These are phyloP conservation scores for Onychomys arenicola DNA, from an alignment of 2,797 vertebrate species.

Conservation along the genomic window DNA sequence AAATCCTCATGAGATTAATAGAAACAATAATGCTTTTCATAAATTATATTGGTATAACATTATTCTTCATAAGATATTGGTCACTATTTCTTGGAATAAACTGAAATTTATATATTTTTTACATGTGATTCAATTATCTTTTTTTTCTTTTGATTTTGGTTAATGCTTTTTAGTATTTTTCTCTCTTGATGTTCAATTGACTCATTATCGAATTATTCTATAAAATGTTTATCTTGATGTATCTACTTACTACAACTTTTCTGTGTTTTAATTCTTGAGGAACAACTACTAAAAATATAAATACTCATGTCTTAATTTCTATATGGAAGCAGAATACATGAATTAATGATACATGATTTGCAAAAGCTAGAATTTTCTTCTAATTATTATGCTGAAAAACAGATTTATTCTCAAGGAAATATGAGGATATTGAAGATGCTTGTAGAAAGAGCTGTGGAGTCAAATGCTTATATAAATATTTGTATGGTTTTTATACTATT, in stretches of 20 bases:
- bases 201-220: neutral
- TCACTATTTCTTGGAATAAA: neutral
- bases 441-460: neutral
- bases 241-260: neutral
- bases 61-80: neutral
- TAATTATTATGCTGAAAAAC: constrained; percentile 34
- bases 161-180: neutral
- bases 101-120: neutral
- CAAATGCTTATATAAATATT: constrained; percentile 59
- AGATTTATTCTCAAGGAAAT: neutral
- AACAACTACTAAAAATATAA: neutral
- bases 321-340: neutral
- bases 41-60: neutral
- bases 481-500: neutral
- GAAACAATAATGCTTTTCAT: neutral
- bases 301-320: neutral
- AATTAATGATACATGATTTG: neutral
- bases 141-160: neutral
- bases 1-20: neutral
- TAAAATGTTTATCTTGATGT: neutral
- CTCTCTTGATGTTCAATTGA: neutral
- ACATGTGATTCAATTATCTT: neutral
- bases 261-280: neutral
- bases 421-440: neutral
- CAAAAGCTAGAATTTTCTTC: neutral